Evolutionary conservation across 2,888 invertebrate species (phyloP).

Genomic region (Strigamia maritima): DNA sequence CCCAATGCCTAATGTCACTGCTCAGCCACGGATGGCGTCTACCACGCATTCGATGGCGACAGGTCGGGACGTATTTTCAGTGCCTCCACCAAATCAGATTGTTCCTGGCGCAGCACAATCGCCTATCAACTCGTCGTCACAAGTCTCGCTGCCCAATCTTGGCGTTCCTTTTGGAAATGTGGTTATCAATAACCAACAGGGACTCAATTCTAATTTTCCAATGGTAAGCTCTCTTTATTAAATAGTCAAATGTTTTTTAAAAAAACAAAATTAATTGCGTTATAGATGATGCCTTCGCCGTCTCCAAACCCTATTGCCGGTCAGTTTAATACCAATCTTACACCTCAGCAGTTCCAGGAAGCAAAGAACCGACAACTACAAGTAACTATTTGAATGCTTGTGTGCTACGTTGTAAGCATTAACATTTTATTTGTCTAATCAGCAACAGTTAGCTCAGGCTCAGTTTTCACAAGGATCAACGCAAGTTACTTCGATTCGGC

Average conservation of each 20-base stretch:
- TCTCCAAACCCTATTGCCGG: background rate
- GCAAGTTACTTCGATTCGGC: constrained; percentile 10
- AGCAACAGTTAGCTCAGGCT: background rate
- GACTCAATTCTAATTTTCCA: constrained; percentile 27
- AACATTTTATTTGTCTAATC: background rate
- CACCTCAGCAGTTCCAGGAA: constrained; percentile 36
- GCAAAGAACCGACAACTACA: constrained; percentile 37
- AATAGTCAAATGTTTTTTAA: too few relatives aligned
- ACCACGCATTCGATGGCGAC: background rate
- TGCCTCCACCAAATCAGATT: constrained; percentile 37
- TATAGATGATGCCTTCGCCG: constrained; percentile 34
- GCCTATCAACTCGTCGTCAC: constrained; percentile 8
- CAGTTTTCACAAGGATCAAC: constrained; percentile 11
- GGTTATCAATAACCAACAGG: background rate
- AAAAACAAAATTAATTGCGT: background rate
- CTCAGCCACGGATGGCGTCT: constrained; percentile 26
- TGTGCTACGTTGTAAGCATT: background rate
- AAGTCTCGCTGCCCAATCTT: constrained; percentile 19
- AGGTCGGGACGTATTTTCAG: constrained; percentile 31
- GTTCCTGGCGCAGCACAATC: constrained; percentile 29
- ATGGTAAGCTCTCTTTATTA: background rate
- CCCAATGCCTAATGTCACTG: constrained; percentile 23
- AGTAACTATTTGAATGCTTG: background rate
- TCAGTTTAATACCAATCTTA: constrained; percentile 30
- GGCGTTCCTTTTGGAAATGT: constrained; percentile 26